Percentiles rank a stretch among this genome's conserved stretches.
Evolutionary conservation across 2,113 vertebrate species (phyloP).

Genomic region (Clinocottus analis): DNA sequence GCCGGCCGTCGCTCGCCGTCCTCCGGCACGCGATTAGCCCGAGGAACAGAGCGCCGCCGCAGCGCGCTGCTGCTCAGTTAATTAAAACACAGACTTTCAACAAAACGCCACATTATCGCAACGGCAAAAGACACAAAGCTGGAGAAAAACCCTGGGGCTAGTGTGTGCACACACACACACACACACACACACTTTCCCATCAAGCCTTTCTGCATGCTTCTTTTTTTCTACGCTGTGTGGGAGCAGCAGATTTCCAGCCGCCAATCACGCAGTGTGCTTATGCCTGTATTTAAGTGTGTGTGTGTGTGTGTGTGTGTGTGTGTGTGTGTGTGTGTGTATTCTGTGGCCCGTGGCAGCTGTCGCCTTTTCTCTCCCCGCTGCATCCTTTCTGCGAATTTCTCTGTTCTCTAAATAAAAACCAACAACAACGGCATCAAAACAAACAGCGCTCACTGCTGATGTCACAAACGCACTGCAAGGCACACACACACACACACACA

Average conservation of each 20-base stretch:
- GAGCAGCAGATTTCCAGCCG: slow-evolving; percentile 52
- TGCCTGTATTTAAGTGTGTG: not conserved
- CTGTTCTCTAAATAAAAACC: slow-evolving; percentile 66
- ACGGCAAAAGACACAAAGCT: slow-evolving; percentile 53
- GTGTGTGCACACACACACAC: slow-evolving; percentile 9
- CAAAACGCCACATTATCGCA: slow-evolving; percentile 70
- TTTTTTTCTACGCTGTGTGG: slow-evolving; percentile 9
- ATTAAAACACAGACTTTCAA: slow-evolving; percentile 73
- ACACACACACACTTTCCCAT: slow-evolving; percentile 24
- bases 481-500: not conserved
- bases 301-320: not conserved
- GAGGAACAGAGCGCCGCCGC: slow-evolving; percentile 45
- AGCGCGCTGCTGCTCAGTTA: slow-evolving; percentile 56
- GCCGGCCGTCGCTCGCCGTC: slow-evolving; percentile 30
- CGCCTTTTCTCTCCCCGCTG: slow-evolving; percentile 55
- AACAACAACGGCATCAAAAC: slow-evolving; percentile 70
- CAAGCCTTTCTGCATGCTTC: slow-evolving; percentile 27
- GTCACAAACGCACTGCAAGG: slow-evolving; percentile 8
- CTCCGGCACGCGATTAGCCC: slow-evolving; percentile 52
- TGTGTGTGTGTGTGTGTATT: slow-evolving; percentile 19
- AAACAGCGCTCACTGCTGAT: slow-evolving; percentile 57
- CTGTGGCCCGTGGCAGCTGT: slow-evolving; percentile 73
- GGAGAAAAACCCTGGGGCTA: slow-evolving; percentile 51
- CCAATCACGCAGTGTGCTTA: slow-evolving; percentile 41
- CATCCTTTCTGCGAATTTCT: slow-evolving; percentile 56